Base-by-base conservation (phyloP, 2,113 vertebrate genomes). In the Cacatua alba region DNA sequence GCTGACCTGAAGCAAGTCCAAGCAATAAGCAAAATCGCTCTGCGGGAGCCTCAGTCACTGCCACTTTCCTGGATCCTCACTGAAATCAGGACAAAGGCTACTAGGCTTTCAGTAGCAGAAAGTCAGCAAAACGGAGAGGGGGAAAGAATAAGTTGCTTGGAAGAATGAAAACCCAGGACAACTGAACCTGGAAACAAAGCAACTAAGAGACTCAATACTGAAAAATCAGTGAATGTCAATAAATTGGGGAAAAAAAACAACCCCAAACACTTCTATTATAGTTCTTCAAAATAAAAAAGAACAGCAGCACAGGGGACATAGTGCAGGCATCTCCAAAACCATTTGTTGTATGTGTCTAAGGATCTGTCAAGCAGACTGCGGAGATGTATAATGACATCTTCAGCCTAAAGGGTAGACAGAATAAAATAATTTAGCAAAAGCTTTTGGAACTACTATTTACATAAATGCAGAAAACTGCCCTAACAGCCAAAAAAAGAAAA, bases 111-210 rank as follows among this genome's bases (percentile, higher is more conserved):
- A 64, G 83, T 3, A 68, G 55, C n/a, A 78, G 49, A 46, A 76
- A 82, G 10, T 9, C 65, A 79, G 51, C 14, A 60, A 39, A 1
- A 5, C 0, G 0, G 13, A 57, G 10, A 0, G 2, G 75, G 28
- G 25, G 17, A 76, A 76, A 92, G 35, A 87, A 49, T 9, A 13
- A 59, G 33, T 17, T 78, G 20, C 35, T 37, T 55, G 52, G 24
- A 92, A 76, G 46, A 51, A 71, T 48, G 35, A 92, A 88, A 94
- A 79, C 71, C 41, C 43, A 33, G 52, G 43, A 49, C 28, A 59
- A 67, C 5, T 49, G 41, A 82, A 67, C 21, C 63, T 17, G 13
- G 72, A 72, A 79, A 16, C 1, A 11, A 86, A 92, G 74, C 33
- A 43, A 49, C 6, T 35, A 70, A 86, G 24, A 79, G 78, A 63